Percentiles rank a stretch among this genome's conserved stretches.
These are phyloP conservation scores for Dicyrtoma fusca DNA, from an alignment of 2,888 invertebrate species.

Conservation along the genomic window DNA sequence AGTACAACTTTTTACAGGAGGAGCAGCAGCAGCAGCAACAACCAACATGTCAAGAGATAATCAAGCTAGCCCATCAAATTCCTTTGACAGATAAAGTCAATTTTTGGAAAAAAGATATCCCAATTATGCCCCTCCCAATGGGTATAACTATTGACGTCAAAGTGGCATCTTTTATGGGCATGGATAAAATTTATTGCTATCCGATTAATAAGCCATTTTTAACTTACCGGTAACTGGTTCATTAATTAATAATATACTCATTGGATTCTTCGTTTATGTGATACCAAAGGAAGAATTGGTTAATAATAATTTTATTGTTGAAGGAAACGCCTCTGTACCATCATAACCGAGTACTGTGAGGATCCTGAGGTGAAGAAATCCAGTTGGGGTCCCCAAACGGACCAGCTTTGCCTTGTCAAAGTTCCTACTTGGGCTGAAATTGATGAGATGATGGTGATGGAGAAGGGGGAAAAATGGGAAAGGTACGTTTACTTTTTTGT, in stretches of 20 bases:
- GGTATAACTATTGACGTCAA: background rate
- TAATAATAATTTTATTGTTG: too few species aligned
- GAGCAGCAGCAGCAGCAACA: too few species aligned
- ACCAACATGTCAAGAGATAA: too few species aligned
- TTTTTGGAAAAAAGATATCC: background rate
- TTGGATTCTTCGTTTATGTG: too few species aligned
- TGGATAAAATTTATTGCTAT: background rate
- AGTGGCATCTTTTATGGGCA: background rate
- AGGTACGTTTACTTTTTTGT: too few species aligned
- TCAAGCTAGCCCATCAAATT: too few species aligned
- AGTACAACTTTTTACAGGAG: too few species aligned
- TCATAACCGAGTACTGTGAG: constrained; percentile 19
- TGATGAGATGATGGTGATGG: constrained; percentile 5
- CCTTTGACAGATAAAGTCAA: background rate
- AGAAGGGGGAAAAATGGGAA: background rate
- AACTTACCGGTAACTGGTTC: too few species aligned
- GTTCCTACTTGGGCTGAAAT: constrained; percentile 40
- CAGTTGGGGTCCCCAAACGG: too few species aligned
- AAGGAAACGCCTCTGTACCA: background rate
- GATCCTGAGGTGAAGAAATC: background rate
- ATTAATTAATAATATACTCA: too few species aligned
- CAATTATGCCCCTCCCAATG: background rate
- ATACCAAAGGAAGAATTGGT: too few species aligned
- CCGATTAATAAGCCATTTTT: constrained; percentile 1
- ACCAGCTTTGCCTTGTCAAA: constrained; percentile 36